A percentile compares a stretch with the other conserved stretches of the same genome.
These are phyloP conservation scores for Danio kyathit DNA, from an alignment of 2,797 vertebrate species.

Conservation along the genomic window DNA sequence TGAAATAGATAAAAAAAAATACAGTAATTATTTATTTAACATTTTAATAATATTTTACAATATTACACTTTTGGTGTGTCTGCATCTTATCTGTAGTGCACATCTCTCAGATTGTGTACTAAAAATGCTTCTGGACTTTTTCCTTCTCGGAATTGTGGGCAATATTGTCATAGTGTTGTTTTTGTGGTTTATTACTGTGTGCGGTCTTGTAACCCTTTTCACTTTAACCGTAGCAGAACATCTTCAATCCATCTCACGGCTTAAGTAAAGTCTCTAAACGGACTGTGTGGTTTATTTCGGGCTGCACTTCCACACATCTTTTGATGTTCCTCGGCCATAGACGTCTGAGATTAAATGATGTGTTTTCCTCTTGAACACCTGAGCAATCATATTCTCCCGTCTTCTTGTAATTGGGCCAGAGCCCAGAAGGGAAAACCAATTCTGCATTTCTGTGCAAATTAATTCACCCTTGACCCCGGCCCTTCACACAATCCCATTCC, in stretches of 20 bases:
- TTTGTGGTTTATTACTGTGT: neutral
- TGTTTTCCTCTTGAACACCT: conserved; percentile 63
- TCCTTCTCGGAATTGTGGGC: neutral
- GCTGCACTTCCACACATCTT: conserved; percentile 18
- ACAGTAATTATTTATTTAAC: too few species aligned
- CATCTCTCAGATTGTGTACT: too few species aligned
- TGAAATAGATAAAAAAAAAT: too few species aligned
- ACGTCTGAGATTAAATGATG: conserved; percentile 50
- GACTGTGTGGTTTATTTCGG: neutral
- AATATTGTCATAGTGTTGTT: neutral
- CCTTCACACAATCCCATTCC: conserved; percentile 60
- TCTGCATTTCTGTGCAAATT: conserved; percentile 53
- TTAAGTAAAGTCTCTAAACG: conserved; percentile 21
- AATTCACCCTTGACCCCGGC: conserved; percentile 46
- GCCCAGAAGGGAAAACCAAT: conserved; percentile 62
- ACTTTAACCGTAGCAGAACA: neutral
- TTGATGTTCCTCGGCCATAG: conserved; percentile 19
- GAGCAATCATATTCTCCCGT: conserved; percentile 68
- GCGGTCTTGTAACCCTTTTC: neutral
- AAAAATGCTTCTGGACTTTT: neutral
- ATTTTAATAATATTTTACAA: too few species aligned
- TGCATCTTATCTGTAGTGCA: too few species aligned
- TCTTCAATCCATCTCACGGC: conserved; percentile 2
- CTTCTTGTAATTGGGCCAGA: conserved; percentile 61
- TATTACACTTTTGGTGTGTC: too few species aligned